A percentile compares a stretch with the other conserved stretches of the same genome.
phyloP scores from a whole-genome alignment of 2,888 invertebrate species.

The Nemurella pictetii region DNA sequence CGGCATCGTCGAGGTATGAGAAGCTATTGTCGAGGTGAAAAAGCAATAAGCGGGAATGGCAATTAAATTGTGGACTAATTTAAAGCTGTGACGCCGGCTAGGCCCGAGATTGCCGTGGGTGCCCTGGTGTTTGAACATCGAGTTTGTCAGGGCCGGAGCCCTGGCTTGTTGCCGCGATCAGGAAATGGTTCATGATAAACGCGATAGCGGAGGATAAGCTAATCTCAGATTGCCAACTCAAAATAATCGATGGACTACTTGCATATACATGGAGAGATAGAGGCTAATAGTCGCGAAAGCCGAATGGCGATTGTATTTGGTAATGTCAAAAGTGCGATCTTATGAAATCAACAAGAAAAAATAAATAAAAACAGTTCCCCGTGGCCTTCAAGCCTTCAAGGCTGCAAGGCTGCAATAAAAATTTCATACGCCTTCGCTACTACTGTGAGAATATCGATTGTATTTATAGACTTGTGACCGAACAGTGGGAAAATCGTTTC shows the following conservation, averaged over 20 bases:
- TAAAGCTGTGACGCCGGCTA: background rate
- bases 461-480: background rate
- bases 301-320: background rate
- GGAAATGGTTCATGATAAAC: background rate
- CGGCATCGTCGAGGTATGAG: background rate
- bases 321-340: background rate
- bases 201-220: background rate
- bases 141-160: background rate
- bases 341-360: background rate
- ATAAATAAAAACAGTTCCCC: background rate
- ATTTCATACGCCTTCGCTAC: too few relatives aligned
- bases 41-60: background rate
- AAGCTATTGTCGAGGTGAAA: background rate
- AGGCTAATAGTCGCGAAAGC: background rate
- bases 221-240: background rate
- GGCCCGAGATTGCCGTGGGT: too few relatives aligned
- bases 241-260: background rate
- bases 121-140: background rate
- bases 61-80: background rate
- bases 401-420: too few relatives aligned
- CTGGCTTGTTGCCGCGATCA: background rate
- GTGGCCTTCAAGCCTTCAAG: background rate
- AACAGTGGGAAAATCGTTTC: background rate
- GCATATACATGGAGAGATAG: too few relatives aligned
- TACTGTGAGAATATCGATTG: background rate